Conservation (phyloP, 1,140 invertebrate genomes). For the Camponotus vicinus region DNA sequence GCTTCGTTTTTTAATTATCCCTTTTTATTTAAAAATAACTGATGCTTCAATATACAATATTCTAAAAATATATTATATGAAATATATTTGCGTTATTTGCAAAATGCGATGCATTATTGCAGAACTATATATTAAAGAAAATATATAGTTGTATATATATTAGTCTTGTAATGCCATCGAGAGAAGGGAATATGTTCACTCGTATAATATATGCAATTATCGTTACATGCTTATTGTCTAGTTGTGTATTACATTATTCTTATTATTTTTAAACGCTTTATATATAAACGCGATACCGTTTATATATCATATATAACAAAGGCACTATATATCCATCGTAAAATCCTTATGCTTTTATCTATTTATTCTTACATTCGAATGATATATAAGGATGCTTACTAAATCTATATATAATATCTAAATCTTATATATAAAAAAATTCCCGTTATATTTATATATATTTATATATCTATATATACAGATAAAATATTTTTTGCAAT, state of each 20-base stretch:
- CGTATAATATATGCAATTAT: conserved; percentile 20
- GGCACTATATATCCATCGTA: background rate
- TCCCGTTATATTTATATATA: background rate
- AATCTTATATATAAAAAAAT: conserved; percentile 14
- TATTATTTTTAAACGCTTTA: background rate
- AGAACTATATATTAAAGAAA: background rate
- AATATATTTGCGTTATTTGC: conserved; percentile 19
- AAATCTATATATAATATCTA: background rate
- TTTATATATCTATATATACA: conserved; percentile 14
- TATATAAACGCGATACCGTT: background rate
- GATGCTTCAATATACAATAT: conserved; percentile 75
- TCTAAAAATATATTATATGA: conserved; percentile 71
- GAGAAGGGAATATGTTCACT: conserved; percentile 14
- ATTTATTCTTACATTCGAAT: background rate
- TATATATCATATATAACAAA: background rate
- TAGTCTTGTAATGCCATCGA: background rate
- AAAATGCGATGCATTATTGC: background rate
- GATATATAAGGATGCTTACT: background rate
- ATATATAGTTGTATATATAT: background rate
- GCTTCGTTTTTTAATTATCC: conserved; percentile 69
- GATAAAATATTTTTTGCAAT: conserved; percentile 33
- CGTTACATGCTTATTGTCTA: conserved; percentile 13
- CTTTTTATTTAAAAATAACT: conserved; percentile 81
- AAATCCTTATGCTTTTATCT: conserved; percentile 1
- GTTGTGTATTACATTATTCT: conserved; percentile 36